Evolutionary conservation across 2,797 vertebrate genomes (phyloP), one percentile per base, ranked within the genome.

Genomic region (Salarias fasciatus): DNA sequence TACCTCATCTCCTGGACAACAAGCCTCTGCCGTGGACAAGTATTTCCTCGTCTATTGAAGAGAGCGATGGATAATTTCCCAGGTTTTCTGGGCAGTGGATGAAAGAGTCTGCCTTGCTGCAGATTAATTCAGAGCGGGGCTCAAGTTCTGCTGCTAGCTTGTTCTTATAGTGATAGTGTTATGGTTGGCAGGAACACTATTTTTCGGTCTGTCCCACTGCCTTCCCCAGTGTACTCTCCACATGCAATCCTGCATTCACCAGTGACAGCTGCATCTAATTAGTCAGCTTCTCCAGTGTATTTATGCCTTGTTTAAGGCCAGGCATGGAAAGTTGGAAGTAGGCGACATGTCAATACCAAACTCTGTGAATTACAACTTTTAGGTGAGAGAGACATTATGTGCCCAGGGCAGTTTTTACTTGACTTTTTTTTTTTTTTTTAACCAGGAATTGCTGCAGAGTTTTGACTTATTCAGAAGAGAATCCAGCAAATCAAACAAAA

Each of bases 261-360:
- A 79, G 72, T 79, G 77, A 85, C 11, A 48, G 47, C 59, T 51
- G 35, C 24, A 46, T 75, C 49, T 79, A 65, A 80, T 83, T 79
- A 83, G 54, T 43, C 38, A 61, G 67, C 44, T 54, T 56, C 44
- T 56, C 48, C 13, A 35, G 37, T 63, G 56, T 71, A 63, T 71
- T 73, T 69, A 72, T 64, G 48, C 38, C 38, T 65, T 75, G 18
- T 61, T 72, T 75, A 61, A 43, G 37, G 56, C 35, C 35, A 63
- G 43, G 66, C 61, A 60, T 24, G n/a, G 62, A 30, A 70, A 63
- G 50, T 50, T 79, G 37, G 53, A 57, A 63, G 37, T 50, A 55
- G 46, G 31, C 70, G 52, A 63, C 37, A 41, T 44, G 41, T 72
- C 48, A 53, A 62, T 56, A 68, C 43, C 52, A 57, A 57, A 66